Conservation (phyloP, 2,113 vertebrate genomes). For the Plectropomus leopardus region DNA sequence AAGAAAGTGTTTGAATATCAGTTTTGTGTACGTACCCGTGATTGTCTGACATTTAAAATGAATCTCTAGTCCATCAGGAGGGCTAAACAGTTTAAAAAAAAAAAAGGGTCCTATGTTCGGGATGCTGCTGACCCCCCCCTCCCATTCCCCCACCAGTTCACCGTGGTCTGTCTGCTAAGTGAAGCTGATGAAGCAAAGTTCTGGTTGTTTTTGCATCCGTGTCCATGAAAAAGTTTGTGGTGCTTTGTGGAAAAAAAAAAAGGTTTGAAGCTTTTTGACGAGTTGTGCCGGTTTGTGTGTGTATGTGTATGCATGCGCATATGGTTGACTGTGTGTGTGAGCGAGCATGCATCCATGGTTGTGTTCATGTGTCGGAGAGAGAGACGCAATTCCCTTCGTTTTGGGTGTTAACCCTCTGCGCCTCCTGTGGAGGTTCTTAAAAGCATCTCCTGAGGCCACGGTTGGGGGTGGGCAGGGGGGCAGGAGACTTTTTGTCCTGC, state of each 20-base stretch:
- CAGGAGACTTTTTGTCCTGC: constrained; percentile 43
- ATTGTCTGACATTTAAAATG: not conserved
- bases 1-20: constrained; percentile 1
- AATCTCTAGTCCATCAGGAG: constrained; percentile 13
- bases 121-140: not conserved
- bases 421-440: constrained; percentile 89
- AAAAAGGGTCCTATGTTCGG: not conserved
- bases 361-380: constrained; percentile 68
- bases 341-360: constrained; percentile 54
- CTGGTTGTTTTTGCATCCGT: constrained; percentile 25
- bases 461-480: constrained; percentile 12
- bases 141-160: constrained; percentile 2
- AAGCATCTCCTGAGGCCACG: constrained; percentile 70
- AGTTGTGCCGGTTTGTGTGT: constrained; percentile 39
- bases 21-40: constrained; percentile 35
- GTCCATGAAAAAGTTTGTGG: constrained; percentile 52
- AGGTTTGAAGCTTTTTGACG: constrained; percentile 60
- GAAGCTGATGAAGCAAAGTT: constrained; percentile 16
- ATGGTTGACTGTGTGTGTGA: constrained; percentile 25
- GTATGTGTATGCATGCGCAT: constrained; percentile 14
- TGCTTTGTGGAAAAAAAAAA: constrained; percentile 49
- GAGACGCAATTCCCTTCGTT: constrained; percentile 78
- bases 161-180: constrained; percentile 1
- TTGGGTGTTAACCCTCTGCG: constrained; percentile 79
- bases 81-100: constrained; percentile 15